Conservation (phyloP, 2,888 invertebrate species). For the Allolobophora icterica region DNA sequence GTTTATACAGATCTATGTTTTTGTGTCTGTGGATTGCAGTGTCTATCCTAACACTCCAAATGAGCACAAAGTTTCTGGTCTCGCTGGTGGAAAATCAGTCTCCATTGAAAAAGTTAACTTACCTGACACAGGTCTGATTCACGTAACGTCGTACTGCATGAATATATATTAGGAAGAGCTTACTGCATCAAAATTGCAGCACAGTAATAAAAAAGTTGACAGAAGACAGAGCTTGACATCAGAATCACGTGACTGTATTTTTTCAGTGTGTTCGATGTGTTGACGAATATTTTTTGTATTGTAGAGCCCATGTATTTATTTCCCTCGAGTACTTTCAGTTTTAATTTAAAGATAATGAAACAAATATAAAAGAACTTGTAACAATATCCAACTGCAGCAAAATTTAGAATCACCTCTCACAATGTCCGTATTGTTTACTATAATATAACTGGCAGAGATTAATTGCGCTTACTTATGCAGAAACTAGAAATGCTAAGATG, state of each 20-base stretch:
- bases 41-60: constrained; percentile 88
- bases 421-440: neutral
- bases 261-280: neutral
- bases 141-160: neutral
- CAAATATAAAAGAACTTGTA: neutral
- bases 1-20: neutral
- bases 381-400: neutral
- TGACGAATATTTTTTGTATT: neutral
- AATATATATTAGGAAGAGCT: neutral
- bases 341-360: neutral
- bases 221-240: neutral
- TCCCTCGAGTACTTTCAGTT: neutral
- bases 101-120: constrained; percentile 76
- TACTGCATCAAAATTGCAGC: neutral
- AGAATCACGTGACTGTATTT: too few relatives aligned
- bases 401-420: too few relatives aligned
- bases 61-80: constrained; percentile 90
- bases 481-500: too few relatives aligned
- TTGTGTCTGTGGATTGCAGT: constrained; percentile 42
- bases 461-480: too few relatives aligned
- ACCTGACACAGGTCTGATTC: constrained; percentile 24
- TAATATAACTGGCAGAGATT: neutral
- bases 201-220: neutral
- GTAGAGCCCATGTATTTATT: neutral
- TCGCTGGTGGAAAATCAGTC: constrained; percentile 89